A percentile compares a stretch with the other conserved stretches of the same genome.
phyloP scores from a whole-genome alignment of 2,888 invertebrate species.

The Andrena chrysosceles region DNA sequence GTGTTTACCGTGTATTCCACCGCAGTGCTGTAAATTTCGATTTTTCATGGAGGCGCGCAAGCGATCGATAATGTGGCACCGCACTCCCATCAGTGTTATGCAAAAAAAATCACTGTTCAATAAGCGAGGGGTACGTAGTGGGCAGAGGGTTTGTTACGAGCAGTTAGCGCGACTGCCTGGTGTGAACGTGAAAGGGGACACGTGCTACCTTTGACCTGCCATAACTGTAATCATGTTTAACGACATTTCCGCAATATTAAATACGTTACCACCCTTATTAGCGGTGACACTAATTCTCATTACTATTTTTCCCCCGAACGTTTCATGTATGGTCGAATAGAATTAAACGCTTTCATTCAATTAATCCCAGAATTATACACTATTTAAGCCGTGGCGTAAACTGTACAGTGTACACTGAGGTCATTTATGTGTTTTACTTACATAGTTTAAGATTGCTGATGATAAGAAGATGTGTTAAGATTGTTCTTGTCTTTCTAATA shows the following conservation, averaged over 20 bases:
- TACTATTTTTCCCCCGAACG: not conserved
- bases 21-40: not conserved
- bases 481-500: no score
- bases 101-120: conserved; percentile 17
- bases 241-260: conserved; percentile 49
- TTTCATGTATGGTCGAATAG: not conserved
- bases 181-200: conserved; percentile 41
- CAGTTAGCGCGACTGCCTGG: conserved; percentile 44
- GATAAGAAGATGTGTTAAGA: no score
- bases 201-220: conserved; percentile 50
- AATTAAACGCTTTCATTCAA: conserved; percentile 1
- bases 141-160: conserved; percentile 38
- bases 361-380: not conserved
- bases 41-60: not conserved
- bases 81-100: conserved; percentile 20
- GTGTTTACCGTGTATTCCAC: not conserved
- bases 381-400: not conserved
- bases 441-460: not conserved
- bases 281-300: conserved; percentile 24
- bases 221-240: conserved; percentile 52
- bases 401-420: not conserved
- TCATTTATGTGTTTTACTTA: not conserved
- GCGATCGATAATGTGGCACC: conserved; percentile 33
- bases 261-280: conserved; percentile 39
- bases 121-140: not conserved